These are phyloP conservation scores for Ophonus ardosiacus DNA, from an alignment of 2,888 invertebrate genomes.

Conservation along the genomic window DNA sequence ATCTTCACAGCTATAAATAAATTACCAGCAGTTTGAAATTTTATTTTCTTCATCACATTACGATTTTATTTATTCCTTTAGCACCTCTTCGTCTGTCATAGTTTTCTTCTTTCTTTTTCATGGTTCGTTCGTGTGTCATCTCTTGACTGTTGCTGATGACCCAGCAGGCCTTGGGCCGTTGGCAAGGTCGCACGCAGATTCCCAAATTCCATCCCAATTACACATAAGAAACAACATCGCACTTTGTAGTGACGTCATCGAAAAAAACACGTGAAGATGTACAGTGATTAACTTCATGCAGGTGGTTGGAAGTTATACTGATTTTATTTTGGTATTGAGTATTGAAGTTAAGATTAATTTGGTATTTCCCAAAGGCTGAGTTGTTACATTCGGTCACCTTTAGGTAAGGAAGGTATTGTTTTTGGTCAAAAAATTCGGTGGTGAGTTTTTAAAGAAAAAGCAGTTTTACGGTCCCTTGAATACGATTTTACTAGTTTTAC, in stretches of 20 bases:
- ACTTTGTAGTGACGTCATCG: neutral
- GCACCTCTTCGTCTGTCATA: too few relatives aligned
- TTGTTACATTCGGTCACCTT: too few relatives aligned
- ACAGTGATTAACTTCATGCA: neutral
- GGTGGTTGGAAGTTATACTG: neutral
- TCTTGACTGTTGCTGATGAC: conserved; percentile 2
- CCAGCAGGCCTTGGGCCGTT: conserved; percentile 59
- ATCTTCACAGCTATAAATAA: too few relatives aligned
- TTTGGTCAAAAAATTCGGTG: too few relatives aligned
- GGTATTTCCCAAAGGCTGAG: too few relatives aligned
- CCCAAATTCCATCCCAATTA: conserved; percentile 62
- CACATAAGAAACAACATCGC: neutral
- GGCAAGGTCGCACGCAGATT: conserved; percentile 65
- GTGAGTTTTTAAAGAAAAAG: too few relatives aligned
- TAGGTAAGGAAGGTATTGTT: too few relatives aligned
- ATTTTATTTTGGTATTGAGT: neutral
- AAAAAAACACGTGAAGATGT: neutral
- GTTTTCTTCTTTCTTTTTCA: neutral
- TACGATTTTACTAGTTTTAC: too few relatives aligned
- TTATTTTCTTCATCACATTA: neutral
- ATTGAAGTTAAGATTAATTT: too few relatives aligned
- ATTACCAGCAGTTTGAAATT: too few relatives aligned
- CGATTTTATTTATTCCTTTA: conserved; percentile 30
- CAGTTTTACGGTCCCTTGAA: too few relatives aligned
- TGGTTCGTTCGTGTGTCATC: neutral